A percentile compares a stretch with the other conserved stretches of the same genome.
These are phyloP conservation scores for Ibidorhyncha struthersii DNA, from an alignment of 2,113 vertebrate genomes.

Conservation along the genomic window DNA sequence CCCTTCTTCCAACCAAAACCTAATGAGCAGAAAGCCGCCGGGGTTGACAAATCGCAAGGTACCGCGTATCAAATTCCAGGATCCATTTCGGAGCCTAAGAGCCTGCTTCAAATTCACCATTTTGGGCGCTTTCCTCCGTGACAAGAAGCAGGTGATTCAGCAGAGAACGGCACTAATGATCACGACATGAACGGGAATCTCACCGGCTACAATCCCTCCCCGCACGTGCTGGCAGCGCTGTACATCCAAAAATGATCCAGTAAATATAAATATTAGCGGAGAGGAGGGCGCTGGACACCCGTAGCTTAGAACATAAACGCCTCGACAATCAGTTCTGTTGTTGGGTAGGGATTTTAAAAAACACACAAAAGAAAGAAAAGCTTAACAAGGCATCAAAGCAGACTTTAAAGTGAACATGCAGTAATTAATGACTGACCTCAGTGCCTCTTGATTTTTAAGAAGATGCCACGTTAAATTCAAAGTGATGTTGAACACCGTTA, in stretches of 20 bases:
- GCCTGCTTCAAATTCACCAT: background rate
- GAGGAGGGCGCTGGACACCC: background rate
- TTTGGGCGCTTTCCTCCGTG: background rate
- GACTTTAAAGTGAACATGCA: background rate
- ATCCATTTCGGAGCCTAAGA: background rate
- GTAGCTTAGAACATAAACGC: background rate
- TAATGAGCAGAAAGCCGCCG: rapidly evolving
- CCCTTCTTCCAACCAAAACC: background rate
- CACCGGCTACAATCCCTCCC: background rate
- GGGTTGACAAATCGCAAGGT: rapidly evolving
- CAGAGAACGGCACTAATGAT: background rate
- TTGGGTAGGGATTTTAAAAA: background rate
- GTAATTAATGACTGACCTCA: rapidly evolving
- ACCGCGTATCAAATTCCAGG: background rate
- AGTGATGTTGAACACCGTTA: background rate
- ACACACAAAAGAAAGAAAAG: background rate
- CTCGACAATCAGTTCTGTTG: background rate
- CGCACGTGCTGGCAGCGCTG: background rate
- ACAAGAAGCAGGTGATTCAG: background rate
- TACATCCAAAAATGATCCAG: background rate
- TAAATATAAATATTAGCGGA: background rate
- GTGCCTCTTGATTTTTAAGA: background rate
- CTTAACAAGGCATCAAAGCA: background rate
- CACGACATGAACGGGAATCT: rapidly evolving
- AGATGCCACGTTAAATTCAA: background rate